phyloP scores from a whole-genome alignment of 2,888 invertebrate genomes.

The Zhuqinia jingwanae region DNA sequence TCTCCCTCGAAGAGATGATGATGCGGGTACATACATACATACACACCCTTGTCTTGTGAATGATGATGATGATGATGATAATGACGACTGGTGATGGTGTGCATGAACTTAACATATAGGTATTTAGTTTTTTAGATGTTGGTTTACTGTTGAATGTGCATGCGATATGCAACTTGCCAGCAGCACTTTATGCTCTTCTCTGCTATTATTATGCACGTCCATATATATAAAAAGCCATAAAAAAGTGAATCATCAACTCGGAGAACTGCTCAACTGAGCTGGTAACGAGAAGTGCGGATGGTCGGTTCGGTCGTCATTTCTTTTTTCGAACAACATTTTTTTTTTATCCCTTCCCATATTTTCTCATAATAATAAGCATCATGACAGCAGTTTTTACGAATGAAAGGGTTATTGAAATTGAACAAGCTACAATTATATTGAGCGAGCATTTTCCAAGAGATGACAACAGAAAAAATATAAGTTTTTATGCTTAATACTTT shows the following conservation, averaged over 20 bases:
- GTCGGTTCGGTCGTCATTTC: neutral
- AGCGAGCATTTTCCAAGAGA: neutral
- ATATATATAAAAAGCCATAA: neutral
- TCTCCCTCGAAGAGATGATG: too few relatives aligned
- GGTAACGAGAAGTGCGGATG: constrained; percentile 22
- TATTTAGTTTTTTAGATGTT: neutral
- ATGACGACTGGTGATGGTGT: neutral
- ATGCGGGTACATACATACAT: neutral
- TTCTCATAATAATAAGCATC: neutral
- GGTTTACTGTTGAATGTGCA: neutral
- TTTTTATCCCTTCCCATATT: neutral
- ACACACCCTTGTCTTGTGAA: neutral
- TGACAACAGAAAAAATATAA: too few relatives aligned
- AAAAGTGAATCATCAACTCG: constrained; percentile 19
- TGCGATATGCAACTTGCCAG: neutral
- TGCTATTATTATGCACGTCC: constrained; percentile 6
- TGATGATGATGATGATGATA: constrained; percentile 6
- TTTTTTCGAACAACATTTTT: neutral
- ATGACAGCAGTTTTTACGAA: neutral
- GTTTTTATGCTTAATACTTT: too few relatives aligned
- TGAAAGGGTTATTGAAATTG: neutral
- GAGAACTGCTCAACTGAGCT: neutral
- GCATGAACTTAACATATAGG: neutral
- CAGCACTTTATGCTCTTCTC: too few relatives aligned
- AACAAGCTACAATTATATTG: neutral